A percentile compares a stretch with the other conserved stretches of the same genome.
phyloP scores from a whole-genome alignment of 2,113 vertebrate genomes.

The Vimba vimba region DNA sequence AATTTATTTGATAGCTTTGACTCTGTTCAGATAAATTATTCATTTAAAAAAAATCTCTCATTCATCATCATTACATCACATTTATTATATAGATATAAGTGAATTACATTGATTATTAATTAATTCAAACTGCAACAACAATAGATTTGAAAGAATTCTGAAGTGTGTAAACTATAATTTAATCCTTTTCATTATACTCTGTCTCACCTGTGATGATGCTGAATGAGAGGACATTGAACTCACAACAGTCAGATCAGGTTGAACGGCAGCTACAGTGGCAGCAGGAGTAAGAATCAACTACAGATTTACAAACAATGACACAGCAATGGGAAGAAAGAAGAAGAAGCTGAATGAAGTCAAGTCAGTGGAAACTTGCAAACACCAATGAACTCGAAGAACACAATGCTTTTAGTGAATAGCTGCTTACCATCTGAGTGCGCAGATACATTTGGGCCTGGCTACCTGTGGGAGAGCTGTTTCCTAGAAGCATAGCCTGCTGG shows the following conservation, averaged over 20 bases:
- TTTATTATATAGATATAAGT: neutral
- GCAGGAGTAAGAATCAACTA: conserved; percentile 94
- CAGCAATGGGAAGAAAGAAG: neutral
- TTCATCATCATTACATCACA: neutral
- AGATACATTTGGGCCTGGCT: conserved; percentile 98
- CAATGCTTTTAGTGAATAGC: neutral
- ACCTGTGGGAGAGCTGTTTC: conserved; percentile 86
- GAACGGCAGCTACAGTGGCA: conserved; percentile 89
- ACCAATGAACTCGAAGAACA: neutral
- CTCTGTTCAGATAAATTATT: neutral
- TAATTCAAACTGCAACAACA: neutral
- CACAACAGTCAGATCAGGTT: conserved; percentile 86
- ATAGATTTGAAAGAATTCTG: neutral
- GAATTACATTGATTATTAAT: neutral
- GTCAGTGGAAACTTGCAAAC: neutral
- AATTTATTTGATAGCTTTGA: neutral
- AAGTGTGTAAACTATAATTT: neutral
- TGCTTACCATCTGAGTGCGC: conserved; percentile 90
- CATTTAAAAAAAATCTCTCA: neutral
- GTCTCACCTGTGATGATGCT: conserved; percentile 86
- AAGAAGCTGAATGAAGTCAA: conserved; percentile 3
- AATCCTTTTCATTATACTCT: neutral
- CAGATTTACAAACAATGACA: conserved; percentile 46
- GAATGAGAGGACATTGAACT: conserved; percentile 78
- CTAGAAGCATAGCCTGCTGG: conserved; percentile 92